Conservation (phyloP, 2,888 invertebrate genomes). For the Pogonocherus hispidulus region DNA sequence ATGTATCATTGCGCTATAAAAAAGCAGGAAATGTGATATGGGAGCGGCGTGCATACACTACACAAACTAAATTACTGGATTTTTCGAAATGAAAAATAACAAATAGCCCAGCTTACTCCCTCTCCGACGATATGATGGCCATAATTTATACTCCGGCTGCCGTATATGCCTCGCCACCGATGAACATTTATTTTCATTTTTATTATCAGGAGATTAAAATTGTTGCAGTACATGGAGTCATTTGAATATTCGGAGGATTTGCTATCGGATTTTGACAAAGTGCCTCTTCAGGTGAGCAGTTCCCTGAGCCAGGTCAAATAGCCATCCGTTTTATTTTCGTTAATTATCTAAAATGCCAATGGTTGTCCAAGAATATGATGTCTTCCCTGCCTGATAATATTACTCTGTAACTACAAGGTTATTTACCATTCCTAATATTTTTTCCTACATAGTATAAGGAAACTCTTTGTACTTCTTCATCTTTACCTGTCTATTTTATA, state of each 20-base stretch:
- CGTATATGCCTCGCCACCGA: slow-evolving; percentile 65
- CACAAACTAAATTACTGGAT: slow-evolving; percentile 70
- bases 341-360: slow-evolving; percentile 12
- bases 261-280: slow-evolving; percentile 58
- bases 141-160: slow-evolving; percentile 66
- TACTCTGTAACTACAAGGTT: no score
- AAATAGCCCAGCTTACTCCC: slow-evolving; percentile 69
- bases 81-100: slow-evolving; percentile 71
- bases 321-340: slow-evolving; percentile 15
- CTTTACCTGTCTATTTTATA: no score
- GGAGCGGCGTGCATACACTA: slow-evolving; percentile 67
- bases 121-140: slow-evolving; percentile 68
- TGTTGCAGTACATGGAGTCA: slow-evolving; percentile 68
- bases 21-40: slow-evolving; percentile 71
- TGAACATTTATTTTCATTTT: slow-evolving; percentile 70
- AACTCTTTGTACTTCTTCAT: no score
- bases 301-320: slow-evolving; percentile 27
- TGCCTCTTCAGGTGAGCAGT: slow-evolving; percentile 59
- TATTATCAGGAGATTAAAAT: slow-evolving; percentile 70
- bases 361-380: neutral
- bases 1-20: slow-evolving; percentile 71
- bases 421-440: no score
- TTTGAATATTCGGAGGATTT: slow-evolving; percentile 66
- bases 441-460: no score
- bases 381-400: neutral